Percentiles rank a stretch among this genome's conserved stretches.
Evolutionary conservation across 2,888 invertebrate species (phyloP).

Genomic region (Pristionchus fissidentatus): DNA sequence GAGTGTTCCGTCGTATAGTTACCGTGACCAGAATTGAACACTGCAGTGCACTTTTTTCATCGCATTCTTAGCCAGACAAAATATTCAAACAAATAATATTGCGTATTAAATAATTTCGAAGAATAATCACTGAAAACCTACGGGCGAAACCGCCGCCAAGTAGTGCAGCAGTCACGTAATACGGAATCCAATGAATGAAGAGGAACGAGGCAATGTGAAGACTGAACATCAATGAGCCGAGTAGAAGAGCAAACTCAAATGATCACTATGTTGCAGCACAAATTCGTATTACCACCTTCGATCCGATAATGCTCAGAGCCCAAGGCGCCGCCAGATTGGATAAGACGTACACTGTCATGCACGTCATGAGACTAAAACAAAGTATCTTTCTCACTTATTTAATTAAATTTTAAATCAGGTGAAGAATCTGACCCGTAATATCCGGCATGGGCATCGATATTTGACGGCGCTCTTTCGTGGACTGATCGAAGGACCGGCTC

Average conservation of each 20-base stretch:
- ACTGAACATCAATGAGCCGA: not conserved
- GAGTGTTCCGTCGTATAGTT: constrained; percentile 1
- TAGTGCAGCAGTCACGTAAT: not conserved
- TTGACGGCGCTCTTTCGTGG: not conserved
- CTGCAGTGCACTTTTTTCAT: not conserved
- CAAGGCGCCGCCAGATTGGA: not conserved
- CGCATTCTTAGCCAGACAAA: no score
- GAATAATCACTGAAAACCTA: not conserved
- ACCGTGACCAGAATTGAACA: constrained; percentile 6
- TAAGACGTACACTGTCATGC: not conserved
- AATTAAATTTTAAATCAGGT: not conserved
- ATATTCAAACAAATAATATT: no score
- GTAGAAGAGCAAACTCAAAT: not conserved
- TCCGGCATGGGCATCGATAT: not conserved
- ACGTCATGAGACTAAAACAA: not conserved
- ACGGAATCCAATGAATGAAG: constrained; percentile 14
- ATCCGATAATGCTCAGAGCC: not conserved
- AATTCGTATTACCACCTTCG: not conserved
- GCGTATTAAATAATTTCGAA: not conserved
- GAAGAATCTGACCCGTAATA: not conserved
- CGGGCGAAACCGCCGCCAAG: not conserved
- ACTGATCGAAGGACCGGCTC: constrained; percentile 18
- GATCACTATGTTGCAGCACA: not conserved
- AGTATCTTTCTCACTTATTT: not conserved
- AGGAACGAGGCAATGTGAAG: not conserved